Evolutionary conservation across 2,888 invertebrate genomes (phyloP).

Genomic region (Cheilosia vulpina): DNA sequence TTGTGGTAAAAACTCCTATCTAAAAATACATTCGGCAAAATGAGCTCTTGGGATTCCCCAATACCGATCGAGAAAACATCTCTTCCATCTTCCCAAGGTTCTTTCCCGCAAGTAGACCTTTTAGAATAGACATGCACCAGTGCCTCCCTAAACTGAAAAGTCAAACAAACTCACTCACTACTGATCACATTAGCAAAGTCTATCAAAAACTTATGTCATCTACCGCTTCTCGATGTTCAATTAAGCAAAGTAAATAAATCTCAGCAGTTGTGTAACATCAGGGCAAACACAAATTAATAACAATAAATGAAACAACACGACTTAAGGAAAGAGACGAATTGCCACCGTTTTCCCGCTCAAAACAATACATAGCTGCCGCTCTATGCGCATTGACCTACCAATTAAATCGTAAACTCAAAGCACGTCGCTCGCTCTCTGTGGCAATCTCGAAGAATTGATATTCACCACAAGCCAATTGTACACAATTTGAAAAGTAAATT

Average conservation of each 20-base stretch:
- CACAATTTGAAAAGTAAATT: constrained; percentile 12
- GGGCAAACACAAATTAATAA: constrained; percentile 25
- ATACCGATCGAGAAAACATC: not conserved
- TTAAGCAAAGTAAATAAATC: constrained; percentile 35
- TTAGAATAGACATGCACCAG: constrained; percentile 5
- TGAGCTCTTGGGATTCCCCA: not conserved
- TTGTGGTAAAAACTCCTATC: no score
- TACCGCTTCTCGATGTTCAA: constrained; percentile 39
- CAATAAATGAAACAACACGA: not conserved
- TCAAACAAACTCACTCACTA: constrained; percentile 11
- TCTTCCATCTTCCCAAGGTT: constrained; percentile 4
- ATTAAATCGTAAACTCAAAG: constrained; percentile 28
- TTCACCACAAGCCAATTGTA: constrained; percentile 27
- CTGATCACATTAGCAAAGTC: constrained; percentile 55
- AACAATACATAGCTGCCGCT: not conserved
- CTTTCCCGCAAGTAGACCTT: constrained; percentile 7
- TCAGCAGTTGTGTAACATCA: constrained; percentile 40
- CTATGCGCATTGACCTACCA: constrained; percentile 34
- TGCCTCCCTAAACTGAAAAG: constrained; percentile 1
- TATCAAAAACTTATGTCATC: constrained; percentile 55
- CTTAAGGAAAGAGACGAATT: not conserved
- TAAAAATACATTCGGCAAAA: no score
- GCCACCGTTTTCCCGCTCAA: constrained; percentile 36
- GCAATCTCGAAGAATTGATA: constrained; percentile 12
- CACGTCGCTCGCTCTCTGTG: constrained; percentile 20